Percentiles rank a stretch among this genome's conserved stretches.
These are phyloP conservation scores for Hystrix brachyura DNA, from an alignment of 2,113 vertebrate genomes.

Conservation along the genomic window DNA sequence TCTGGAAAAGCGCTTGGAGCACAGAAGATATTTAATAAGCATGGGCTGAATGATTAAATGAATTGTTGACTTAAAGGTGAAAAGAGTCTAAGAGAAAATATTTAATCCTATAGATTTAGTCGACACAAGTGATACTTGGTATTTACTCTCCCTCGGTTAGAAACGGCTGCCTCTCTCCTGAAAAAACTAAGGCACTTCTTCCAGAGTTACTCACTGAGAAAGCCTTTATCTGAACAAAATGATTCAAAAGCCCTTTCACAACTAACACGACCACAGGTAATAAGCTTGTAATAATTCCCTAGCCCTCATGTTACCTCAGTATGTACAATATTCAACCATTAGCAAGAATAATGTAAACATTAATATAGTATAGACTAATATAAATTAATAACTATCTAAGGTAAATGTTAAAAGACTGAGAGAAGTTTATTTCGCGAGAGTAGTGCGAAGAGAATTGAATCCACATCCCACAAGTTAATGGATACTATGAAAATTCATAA, in stretches of 20 bases:
- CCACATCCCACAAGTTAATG: not conserved
- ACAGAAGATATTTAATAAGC: not conserved
- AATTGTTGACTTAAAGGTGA: not conserved
- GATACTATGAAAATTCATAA: not conserved
- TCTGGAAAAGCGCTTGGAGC: not conserved
- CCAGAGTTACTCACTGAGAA: not conserved
- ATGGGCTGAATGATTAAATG: not conserved
- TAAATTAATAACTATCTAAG: not conserved
- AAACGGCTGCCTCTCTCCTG: not conserved
- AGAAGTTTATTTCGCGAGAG: not conserved
- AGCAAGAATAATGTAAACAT: not conserved
- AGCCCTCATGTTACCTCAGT: not conserved
- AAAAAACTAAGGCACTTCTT: not conserved
- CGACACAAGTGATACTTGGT: not conserved
- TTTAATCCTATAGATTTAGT: constrained; percentile 13
- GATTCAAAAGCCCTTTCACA: not conserved
- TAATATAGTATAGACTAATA: not conserved
- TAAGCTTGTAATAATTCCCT: not conserved
- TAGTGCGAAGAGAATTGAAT: no score
- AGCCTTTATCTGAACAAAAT: not conserved
- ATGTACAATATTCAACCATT: not conserved
- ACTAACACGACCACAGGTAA: not conserved
- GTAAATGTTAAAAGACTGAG: not conserved
- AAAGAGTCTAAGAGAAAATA: not conserved
- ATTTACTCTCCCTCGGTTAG: not conserved